Evolutionary conservation across 2,797 vertebrate genomes (phyloP).

Genomic region (Artibeus lituratus): DNA sequence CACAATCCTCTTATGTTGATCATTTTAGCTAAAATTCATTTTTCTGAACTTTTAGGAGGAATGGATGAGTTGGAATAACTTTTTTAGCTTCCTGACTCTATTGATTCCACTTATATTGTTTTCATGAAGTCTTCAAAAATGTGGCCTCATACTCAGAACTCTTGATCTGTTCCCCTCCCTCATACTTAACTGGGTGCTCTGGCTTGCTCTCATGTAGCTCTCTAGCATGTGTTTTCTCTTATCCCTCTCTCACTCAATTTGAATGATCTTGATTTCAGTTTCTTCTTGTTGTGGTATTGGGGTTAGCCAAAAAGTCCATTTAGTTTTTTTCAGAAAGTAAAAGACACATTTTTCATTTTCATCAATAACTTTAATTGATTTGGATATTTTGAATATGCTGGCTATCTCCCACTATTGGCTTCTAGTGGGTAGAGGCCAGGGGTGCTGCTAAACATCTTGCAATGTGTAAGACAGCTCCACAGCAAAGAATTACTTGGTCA

Average conservation of each 20-base stretch:
- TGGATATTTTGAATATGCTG: too few species aligned
- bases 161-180: not conserved
- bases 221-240: not conserved
- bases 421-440: too few species aligned
- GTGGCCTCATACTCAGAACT: not conserved
- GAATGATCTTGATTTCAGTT: not conserved
- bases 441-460: too few species aligned
- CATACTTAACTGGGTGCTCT: not conserved
- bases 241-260: not conserved
- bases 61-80: not conserved
- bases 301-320: too few species aligned
- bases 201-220: not conserved
- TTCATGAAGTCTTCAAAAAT: conserved; percentile 2
- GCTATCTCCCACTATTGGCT: too few species aligned
- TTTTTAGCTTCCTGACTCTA: not conserved
- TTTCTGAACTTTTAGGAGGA: conserved; percentile 9
- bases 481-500: too few species aligned
- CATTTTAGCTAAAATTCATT: not conserved
- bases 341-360: too few species aligned
- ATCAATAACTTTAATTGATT: too few species aligned
- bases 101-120: not conserved
- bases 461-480: too few species aligned
- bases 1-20: not conserved
- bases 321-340: too few species aligned
- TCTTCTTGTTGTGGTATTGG: not conserved